Evolutionary conservation across 1,140 invertebrate genomes (phyloP).

Genomic region (Penaeus japonicus): DNA sequence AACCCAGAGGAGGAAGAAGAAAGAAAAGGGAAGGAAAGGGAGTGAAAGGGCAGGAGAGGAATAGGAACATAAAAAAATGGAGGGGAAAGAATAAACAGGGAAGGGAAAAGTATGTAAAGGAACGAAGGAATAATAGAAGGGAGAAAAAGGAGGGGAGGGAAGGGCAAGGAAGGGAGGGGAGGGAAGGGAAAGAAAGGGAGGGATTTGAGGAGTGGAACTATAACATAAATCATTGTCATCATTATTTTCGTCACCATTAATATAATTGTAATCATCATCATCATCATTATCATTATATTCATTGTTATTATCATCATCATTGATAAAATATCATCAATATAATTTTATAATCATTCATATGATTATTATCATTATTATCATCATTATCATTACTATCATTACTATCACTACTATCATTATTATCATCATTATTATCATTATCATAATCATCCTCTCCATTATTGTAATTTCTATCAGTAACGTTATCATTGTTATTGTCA

Average conservation of each 20-base stretch:
- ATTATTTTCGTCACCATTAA: not conserved
- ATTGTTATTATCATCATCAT: not conserved
- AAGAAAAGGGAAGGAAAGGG: too few species aligned
- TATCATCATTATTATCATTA: not conserved
- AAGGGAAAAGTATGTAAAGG: not conserved
- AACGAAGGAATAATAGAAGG: not conserved
- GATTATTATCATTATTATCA: not conserved
- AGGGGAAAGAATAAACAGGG: too few species aligned
- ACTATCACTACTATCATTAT: not conserved
- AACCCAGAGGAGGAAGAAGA: too few species aligned
- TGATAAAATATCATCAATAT: not conserved
- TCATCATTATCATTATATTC: not conserved
- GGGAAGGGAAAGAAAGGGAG: too few species aligned
- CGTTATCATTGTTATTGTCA: not conserved
- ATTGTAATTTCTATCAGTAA: not conserved
- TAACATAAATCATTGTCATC: too few species aligned
- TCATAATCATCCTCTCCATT: not conserved
- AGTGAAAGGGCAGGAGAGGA: too few species aligned
- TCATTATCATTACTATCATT: not conserved
- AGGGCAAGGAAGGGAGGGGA: too few species aligned
- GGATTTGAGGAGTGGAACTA: too few species aligned
- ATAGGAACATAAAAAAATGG: too few species aligned
- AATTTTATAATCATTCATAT: not conserved
- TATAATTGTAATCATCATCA: not conserved
- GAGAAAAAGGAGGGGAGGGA: too few species aligned